Base-by-base conservation (phyloP, 92 coral and sea anemone genomes). In the Zoanthus sansibaricus region DNA sequence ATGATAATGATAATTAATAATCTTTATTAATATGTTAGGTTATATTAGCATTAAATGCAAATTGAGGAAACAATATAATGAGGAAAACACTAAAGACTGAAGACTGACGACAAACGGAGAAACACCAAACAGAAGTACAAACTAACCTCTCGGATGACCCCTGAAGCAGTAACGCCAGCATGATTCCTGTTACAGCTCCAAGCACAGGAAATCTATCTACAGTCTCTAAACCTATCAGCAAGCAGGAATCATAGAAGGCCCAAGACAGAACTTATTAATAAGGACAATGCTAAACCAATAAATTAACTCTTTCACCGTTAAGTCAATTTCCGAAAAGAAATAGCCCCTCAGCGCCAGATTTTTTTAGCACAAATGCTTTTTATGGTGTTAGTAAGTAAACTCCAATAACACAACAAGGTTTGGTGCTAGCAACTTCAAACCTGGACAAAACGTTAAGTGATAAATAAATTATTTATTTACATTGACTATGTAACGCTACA, bases 121-220 rank as follows among this genome's bases (percentile, higher is more conserved):
- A 37, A 32, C 71, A 49, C 9, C 12, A 49, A 49, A 7, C 12
- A 62, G n/a, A 62, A 1, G 25, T 16, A 37, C 14, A 45, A 70
- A 87, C 25, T 84, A 52, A 97, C 99, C 99, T 97, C 78, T 94
- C 92, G 20, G 77, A 86, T 44, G 90, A 78, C 17, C 95, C 96
- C 30, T 90, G 94, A 75, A 86, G 78, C 11, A 97, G 92, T 44
- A 97, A 88, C 3, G 99, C 95, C 72, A 97, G 64, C 45, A 95
- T 78, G 25, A 97, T 97, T 6, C 99, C 99, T 52, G 99, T 90
- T 46, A 97, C 95, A 1, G 99, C 99, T 61, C 99, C 98, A 61
- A 97, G 96, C 11, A 97, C 91, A 51, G 99, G 99, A 59, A 97
- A 97, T 83, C 99, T 86, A 76, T 97, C 99, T 6, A 97, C 95